Evolutionary conservation across 2,888 invertebrate species (phyloP), one percentile per base, ranked within the genome.

Genomic region (Tetranychus truncatus): DNA sequence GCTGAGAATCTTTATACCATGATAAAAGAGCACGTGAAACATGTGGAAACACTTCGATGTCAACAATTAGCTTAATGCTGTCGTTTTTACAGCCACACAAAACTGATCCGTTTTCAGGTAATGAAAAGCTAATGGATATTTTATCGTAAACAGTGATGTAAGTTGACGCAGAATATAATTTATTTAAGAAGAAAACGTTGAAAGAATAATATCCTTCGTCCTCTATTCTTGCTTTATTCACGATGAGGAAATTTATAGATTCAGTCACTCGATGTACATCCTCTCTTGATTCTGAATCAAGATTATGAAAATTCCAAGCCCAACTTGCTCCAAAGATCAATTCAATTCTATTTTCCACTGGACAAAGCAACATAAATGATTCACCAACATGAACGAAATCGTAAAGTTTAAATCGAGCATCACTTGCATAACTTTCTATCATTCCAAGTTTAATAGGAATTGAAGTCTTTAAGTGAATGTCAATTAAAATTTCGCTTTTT

Each of bases 181-280:
- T 71, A 6, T 44, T 72, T 15, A 34, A 69, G 1, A 72, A 74
- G 65, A 74, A 75, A 0, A 78, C 78, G 15, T 77, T 77, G 74
- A 81, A 81, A 21, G 75, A 75, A 75, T 81, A 81, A 15, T 73
- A 71, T 6, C 80, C 80, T 66, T 77, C 77, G 66, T 81, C 81
- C 44, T 75, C 76, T 45, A 77, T 78, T 8, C 72, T 75, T 7
- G 79, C 80, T 71, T 80, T 77, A 5, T n/a, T 45, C 6, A 81
- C 78, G 1, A 75, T 77, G 18, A 79, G 8, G 24, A 74, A 74
- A 24, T n/a, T 24, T 6, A 71, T 45, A 0, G 34, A 11, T 75
- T 77, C 44, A 72, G 15, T 3, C 77, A 71, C n/a, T 73, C 73
- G 6, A 76, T 76, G n/a, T n/a, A n/a, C n/a, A n/a, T n/a, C n/a